phyloP scores from a whole-genome alignment of 2,113 vertebrate species.

The Sminthopsis crassicaudata region DNA sequence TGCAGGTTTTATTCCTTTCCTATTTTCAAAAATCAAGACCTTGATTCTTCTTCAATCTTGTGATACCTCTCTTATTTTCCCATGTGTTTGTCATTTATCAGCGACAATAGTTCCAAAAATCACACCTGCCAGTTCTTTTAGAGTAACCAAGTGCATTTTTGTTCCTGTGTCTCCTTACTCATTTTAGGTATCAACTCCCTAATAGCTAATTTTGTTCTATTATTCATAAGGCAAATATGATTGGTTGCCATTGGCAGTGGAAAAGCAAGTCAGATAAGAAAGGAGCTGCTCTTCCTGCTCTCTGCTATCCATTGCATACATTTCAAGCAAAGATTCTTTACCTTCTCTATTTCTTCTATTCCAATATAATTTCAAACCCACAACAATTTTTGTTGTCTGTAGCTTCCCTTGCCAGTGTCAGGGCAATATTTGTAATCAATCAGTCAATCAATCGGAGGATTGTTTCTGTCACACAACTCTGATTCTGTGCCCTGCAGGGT shows the following conservation, averaged over 20 bases:
- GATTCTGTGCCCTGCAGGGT: no score
- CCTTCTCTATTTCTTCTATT: background rate
- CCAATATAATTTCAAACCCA: background rate
- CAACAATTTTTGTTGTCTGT: background rate
- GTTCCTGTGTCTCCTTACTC: background rate
- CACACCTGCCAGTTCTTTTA: background rate
- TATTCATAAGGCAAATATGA: background rate
- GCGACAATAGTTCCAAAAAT: background rate
- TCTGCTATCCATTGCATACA: background rate
- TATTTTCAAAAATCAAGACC: background rate
- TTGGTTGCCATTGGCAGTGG: background rate
- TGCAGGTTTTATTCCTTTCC: background rate
- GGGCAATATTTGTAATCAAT: background rate
- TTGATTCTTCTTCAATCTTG: background rate
- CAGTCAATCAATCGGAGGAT: background rate
- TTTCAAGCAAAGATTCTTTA: background rate
- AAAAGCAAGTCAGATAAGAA: background rate
- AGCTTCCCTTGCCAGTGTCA: background rate
- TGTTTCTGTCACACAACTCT: no score
- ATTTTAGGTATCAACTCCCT: background rate
- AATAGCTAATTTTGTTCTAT: background rate
- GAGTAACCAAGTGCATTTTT: background rate
- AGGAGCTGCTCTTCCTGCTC: background rate
- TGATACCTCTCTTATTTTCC: background rate
- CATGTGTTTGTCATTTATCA: background rate